These are phyloP conservation scores for Linurgus olivaceus DNA, from an alignment of 2,797 vertebrate genomes.

Conservation along the genomic window DNA sequence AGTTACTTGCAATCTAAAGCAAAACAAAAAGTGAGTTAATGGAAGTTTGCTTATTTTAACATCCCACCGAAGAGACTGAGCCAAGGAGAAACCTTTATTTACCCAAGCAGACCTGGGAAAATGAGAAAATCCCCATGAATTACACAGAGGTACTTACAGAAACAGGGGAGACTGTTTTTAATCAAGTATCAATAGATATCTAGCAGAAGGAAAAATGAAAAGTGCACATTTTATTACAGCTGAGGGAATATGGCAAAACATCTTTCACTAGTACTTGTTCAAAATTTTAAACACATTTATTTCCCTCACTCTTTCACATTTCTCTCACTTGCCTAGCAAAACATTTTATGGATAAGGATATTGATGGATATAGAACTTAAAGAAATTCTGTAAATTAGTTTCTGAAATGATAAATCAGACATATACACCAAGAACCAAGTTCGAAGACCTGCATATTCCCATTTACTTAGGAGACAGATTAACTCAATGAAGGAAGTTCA, in stretches of 20 bases:
- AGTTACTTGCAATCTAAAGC: conserved; percentile 2
- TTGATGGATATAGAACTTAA: not conserved
- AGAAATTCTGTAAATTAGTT: not conserved
- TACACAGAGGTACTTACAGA: conserved; percentile 34
- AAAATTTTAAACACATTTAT: conserved; percentile 44
- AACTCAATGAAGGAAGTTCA: not conserved
- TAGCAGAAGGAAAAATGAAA: conserved; percentile 43
- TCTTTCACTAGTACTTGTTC: conserved; percentile 36
- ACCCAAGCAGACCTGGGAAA: conserved; percentile 42
- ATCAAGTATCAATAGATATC: conserved; percentile 62
- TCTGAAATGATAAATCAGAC: not conserved
- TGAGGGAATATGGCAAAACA: conserved; percentile 28
- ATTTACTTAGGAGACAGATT: not conserved
- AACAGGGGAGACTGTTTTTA: conserved; percentile 27
- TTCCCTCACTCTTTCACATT: not conserved
- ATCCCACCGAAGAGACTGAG: conserved; percentile 2
- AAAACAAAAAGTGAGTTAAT: conserved; percentile 44
- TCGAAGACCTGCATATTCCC: not conserved
- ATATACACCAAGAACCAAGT: not conserved
- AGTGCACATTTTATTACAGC: conserved; percentile 34
- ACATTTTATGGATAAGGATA: not conserved
- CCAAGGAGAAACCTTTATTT: conserved; percentile 47
- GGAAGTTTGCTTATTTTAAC: conserved; percentile 21
- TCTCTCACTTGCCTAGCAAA: not conserved
- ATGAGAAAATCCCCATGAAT: conserved; percentile 62